Percentiles rank a stretch among this genome's conserved stretches.
These are phyloP conservation scores for Oxycera nigricornis DNA, from an alignment of 2,888 invertebrate species.

Conservation along the genomic window DNA sequence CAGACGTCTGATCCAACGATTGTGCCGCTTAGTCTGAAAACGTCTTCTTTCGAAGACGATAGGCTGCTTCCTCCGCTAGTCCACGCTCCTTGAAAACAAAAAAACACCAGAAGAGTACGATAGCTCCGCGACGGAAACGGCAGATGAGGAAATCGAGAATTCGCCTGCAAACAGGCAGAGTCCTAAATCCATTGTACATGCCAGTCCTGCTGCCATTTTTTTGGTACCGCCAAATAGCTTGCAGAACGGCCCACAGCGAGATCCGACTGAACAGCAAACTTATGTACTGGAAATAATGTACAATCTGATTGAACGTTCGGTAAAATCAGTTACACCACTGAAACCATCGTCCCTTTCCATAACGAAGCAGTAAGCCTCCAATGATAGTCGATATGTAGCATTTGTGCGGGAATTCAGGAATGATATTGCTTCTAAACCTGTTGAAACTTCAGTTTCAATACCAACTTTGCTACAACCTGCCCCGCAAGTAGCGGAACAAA, in stretches of 20 bases:
- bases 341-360: slow-evolving; percentile 47
- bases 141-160: slow-evolving; percentile 80
- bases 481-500: slow-evolving; percentile 33
- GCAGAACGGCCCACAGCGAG: slow-evolving; percentile 52
- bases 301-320: slow-evolving; percentile 82
- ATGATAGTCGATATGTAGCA: slow-evolving; percentile 54
- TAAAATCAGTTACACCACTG: slow-evolving; percentile 69
- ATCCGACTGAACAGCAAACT: slow-evolving; percentile 63
- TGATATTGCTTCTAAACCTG: slow-evolving; percentile 55
- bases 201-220: slow-evolving; percentile 39
- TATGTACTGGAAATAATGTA: slow-evolving; percentile 79
- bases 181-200: slow-evolving; percentile 61
- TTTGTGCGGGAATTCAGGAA: slow-evolving; percentile 62
- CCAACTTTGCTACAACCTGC: slow-evolving; percentile 48
- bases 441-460: slow-evolving; percentile 53
- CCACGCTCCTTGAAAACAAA: slow-evolving; percentile 62
- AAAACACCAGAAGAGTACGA: slow-evolving; percentile 70
- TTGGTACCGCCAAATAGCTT: slow-evolving; percentile 42
- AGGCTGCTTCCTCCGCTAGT: slow-evolving; percentile 59
- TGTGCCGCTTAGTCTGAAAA: slow-evolving; percentile 41
- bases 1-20: slow-evolving; percentile 51
- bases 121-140: slow-evolving; percentile 83
- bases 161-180: slow-evolving; percentile 66
- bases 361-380: slow-evolving; percentile 39
- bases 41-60: slow-evolving; percentile 55